Base-by-base conservation (phyloP, 2,888 invertebrate genomes). In the Muscina levida region DNA sequence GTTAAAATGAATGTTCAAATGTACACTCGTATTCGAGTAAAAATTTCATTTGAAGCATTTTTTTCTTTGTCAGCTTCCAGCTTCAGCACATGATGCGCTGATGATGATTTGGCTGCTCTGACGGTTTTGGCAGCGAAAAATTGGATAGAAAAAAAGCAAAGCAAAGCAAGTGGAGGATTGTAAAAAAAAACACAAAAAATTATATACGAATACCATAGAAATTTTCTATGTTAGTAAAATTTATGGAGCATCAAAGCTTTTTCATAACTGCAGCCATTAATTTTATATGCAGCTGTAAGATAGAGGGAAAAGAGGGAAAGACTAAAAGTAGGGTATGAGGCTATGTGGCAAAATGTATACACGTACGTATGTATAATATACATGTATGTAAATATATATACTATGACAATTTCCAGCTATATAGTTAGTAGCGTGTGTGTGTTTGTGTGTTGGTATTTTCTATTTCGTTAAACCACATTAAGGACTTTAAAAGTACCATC, bases 221-320 rank as follows among this genome's bases (percentile, higher is more conserved):
- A 67, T 48, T 13, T 31, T 48, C 66, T 26, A 46, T 17, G 66
- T 66, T 67, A 67, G 51, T 26, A 67, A 67, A 51, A 37, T 68
- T 53, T 68, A 68, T 74, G 51, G 62, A 67, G 77, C 77, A 73
- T 73, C 79, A 79, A 72, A 75, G 67, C 62, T 59, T 79, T 72
- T 75, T 65, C 59, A 59, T 65, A 76, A 68, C 57, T 79, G 57
- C 68, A 42, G 53, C 65, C 75, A 79, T 72, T 79, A 72, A 65
- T 53, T 72, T 46, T 26, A 65, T 62, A 48, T 53, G 39, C 4
- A 62, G 22, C 26, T 72, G 57, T 8, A 39, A 31, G 17, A 13
- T 3, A 26, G 53, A 24, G 53, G 26, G 15, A 24, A n/a, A 19
- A 11, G n/a, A n/a, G n/a, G n/a, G n/a, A n/a, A n/a, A n/a, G 17